Conservation (phyloP, 2,113 vertebrate genomes). For the Benitochromis conjunctus region DNA sequence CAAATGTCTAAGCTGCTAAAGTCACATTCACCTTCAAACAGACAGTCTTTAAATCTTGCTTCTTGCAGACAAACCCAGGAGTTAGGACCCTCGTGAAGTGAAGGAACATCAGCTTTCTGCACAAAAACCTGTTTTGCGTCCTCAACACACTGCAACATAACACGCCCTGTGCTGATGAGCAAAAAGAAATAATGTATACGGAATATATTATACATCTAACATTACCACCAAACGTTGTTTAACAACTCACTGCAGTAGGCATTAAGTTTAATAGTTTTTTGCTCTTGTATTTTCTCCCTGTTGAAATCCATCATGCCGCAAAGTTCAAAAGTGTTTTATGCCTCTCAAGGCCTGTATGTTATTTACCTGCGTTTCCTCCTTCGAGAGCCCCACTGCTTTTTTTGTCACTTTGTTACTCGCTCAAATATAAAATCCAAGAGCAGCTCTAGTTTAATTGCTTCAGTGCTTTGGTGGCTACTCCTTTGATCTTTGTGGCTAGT, state of each 20-base stretch:
- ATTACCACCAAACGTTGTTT: not conserved
- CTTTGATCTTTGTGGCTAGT: slow-evolving; percentile 49
- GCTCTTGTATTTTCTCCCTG: not conserved
- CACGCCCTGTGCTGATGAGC: not conserved
- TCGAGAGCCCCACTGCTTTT: not conserved
- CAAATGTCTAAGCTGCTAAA: not conserved
- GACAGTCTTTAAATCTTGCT: not conserved
- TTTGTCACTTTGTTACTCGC: not conserved
- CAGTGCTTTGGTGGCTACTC: slow-evolving; percentile 27
- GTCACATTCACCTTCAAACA: slow-evolving; percentile 13
- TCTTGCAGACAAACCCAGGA: not conserved
- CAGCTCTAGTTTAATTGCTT: slow-evolving; percentile 35
- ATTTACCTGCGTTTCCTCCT: slow-evolving; percentile 39
- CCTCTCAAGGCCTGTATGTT: slow-evolving; percentile 24
- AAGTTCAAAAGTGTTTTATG: slow-evolving; percentile 24
- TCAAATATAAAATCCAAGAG: slow-evolving; percentile 9
- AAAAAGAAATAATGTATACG: not conserved
- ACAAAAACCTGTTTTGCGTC: not conserved
- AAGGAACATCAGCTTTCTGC: not conserved
- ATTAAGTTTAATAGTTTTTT: not conserved
- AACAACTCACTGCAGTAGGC: not conserved
- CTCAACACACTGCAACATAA: not conserved
- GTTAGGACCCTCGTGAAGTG: not conserved
- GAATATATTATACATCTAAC: not conserved
- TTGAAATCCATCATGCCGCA: slow-evolving; percentile 34